Evolutionary conservation across 1,140 invertebrate species (phyloP), one percentile per base, ranked within the genome.

Genomic region (Oscheius sp.): DNA sequence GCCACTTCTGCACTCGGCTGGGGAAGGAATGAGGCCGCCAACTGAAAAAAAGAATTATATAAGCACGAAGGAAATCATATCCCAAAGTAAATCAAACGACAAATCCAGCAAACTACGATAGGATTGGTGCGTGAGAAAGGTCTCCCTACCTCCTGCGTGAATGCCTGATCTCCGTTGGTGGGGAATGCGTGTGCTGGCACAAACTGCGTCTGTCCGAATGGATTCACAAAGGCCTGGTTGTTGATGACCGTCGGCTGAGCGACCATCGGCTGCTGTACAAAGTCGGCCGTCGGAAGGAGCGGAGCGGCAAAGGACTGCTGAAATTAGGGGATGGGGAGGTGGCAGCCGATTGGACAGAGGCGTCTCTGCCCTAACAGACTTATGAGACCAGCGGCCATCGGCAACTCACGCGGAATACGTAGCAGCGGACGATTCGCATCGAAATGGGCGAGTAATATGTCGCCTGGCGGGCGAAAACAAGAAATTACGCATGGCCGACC

Each of bases 161-260:
- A 63, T 10, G 15, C 55, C 20, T 13, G 7, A 26, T 7, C 7
- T 55, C 49, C 49, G 23, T 55, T 55, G 7, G 49, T 7, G 23
- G 28, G 15, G 28, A 55, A 55, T 7, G 49, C 49, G 4, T 55
- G 49, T n/a, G n/a, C n/a, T n/a, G n/a, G n/a, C n/a, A n/a, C n/a
- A n/a, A n/a, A n/a, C n/a, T n/a, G n/a, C 7, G 49, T 55, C 49
- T 55, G 49, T 55, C 49, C 49, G 49, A 55, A 55, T 15, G 49
- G 49, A 23, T 55, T 55, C 15, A 55, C 49, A 23, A 55, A 55
- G 7, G 15, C 15, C n/a, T n/a, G n/a, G n/a, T n/a, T n/a, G n/a
- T n/a, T n/a, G n/a, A n/a, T n/a, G n/a, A n/a, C n/a, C 49, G 49
- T 55, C 7, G 49, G 49, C 15, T 20, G 28, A 26, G 15, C 28